These are phyloP conservation scores for Dicranocentrus wangi DNA, from an alignment of 2,888 invertebrate species.

Conservation along the genomic window DNA sequence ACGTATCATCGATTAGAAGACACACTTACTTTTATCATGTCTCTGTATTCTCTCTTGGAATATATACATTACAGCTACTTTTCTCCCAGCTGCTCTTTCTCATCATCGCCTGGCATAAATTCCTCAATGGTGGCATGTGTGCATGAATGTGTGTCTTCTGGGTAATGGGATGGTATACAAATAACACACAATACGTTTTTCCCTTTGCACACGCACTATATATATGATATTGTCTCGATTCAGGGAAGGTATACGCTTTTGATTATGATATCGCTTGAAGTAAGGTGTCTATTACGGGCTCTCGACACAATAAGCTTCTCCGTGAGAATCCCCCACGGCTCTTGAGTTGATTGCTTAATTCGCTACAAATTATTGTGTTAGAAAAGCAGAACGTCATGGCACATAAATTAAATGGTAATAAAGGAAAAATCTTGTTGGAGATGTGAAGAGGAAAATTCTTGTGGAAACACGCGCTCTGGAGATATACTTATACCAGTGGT, in stretches of 20 bases:
- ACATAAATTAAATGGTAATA: conserved; percentile 33
- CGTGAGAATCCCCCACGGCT: conserved; percentile 17
- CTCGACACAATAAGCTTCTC: conserved; percentile 7
- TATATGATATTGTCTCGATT: no score
- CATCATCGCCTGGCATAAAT: conserved; percentile 26
- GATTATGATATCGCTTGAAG: background rate
- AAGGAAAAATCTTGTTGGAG: background rate
- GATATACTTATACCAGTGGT: no score
- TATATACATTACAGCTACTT: conserved; percentile 7
- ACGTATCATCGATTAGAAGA: conserved; percentile 58
- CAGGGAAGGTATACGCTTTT: no score
- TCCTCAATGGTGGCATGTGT: background rate
- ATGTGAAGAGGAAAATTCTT: no score
- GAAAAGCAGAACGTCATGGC: background rate
- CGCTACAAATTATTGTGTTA: conserved; percentile 34
- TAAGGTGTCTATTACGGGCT: background rate
- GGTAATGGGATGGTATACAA: no score
- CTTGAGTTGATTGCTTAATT: conserved; percentile 51
- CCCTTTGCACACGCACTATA: no score
- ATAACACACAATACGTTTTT: no score
- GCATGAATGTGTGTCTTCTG: conserved; percentile 11
- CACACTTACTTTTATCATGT: conserved; percentile 29
- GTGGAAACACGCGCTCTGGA: no score
- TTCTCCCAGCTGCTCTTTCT: conserved; percentile 52
- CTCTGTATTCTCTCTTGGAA: background rate